Conservation (phyloP, 2,888 invertebrate genomes). For the Drosophila merina region DNA sequence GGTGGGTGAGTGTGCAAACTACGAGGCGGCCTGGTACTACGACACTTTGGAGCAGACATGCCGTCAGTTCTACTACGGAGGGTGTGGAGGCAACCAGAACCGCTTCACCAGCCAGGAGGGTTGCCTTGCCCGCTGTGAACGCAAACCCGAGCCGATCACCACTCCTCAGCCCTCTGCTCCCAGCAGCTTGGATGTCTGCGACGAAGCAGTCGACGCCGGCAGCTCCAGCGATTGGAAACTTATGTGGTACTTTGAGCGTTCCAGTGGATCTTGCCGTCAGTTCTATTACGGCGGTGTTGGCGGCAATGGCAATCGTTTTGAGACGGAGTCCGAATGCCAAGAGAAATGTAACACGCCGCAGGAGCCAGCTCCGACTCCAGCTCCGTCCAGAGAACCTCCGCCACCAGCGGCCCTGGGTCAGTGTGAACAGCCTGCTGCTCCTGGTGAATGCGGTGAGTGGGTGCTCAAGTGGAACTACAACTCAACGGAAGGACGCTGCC, state of each 20-base stretch:
- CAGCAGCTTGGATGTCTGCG: constrained; percentile 84
- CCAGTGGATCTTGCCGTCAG: constrained; percentile 88
- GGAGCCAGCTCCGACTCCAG: constrained; percentile 19
- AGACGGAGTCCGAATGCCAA: constrained; percentile 87
- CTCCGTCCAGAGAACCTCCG: constrained; percentile 24
- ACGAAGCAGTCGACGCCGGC: constrained; percentile 89
- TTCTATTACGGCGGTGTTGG: constrained; percentile 96
- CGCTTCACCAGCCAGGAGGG: constrained; percentile 89
- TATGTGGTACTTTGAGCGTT: constrained; percentile 92
- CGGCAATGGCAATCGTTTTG: constrained; percentile 95
- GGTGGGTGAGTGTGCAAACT: constrained; percentile 91
- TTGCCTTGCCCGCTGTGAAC: constrained; percentile 88
- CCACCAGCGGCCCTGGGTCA: constrained; percentile 45
- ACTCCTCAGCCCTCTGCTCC: constrained; percentile 43
- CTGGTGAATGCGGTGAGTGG: constrained; percentile 91
- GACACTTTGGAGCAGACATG: constrained; percentile 91
- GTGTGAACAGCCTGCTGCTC: constrained; percentile 89
- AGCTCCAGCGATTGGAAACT: constrained; percentile 90
- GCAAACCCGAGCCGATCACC: constrained; percentile 83
- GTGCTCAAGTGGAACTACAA: constrained; percentile 91
- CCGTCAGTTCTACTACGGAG: constrained; percentile 93
- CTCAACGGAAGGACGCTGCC: constrained; percentile 87
- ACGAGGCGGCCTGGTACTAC: constrained; percentile 92
- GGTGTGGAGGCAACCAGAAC: constrained; percentile 96
- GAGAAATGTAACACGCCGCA: constrained; percentile 85